Evolutionary conservation across 2,113 vertebrate species (phyloP).

Genomic region (Coreoperca whiteheadi): DNA sequence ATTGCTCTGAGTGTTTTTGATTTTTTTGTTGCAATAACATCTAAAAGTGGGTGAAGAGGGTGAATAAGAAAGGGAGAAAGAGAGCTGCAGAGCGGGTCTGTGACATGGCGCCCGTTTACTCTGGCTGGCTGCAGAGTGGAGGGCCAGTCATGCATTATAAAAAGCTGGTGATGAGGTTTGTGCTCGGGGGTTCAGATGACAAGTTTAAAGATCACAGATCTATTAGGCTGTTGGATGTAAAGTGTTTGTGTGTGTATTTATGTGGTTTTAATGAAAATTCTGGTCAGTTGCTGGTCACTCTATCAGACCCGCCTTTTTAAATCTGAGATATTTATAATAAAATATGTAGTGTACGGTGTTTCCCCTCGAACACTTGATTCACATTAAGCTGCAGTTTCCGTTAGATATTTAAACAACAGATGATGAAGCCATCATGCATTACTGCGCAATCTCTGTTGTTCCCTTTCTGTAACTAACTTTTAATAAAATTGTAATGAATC

Average conservation of each 20-base stretch:
- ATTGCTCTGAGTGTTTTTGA: conserved; percentile 9
- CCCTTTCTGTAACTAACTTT: background rate
- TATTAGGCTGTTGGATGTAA: conserved; percentile 55
- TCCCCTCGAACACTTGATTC: background rate
- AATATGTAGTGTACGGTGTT: background rate
- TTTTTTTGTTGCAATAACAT: conserved; percentile 31
- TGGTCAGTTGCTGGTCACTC: conserved; percentile 7
- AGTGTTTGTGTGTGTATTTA: conserved; percentile 20
- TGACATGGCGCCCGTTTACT: conserved; percentile 66
- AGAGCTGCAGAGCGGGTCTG: conserved; percentile 27
- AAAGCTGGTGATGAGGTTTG: conserved; percentile 68
- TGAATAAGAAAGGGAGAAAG: conserved; percentile 9
- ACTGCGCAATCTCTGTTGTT: background rate
- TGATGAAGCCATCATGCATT: background rate
- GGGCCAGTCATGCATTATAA: conserved; percentile 70
- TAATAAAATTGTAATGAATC: conserved; percentile 2
- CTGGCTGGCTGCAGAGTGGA: conserved; percentile 52
- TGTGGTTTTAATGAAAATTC: conserved; percentile 31
- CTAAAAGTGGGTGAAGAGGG: conserved; percentile 12
- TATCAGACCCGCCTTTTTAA: background rate
- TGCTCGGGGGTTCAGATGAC: conserved; percentile 52
- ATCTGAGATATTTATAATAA: background rate
- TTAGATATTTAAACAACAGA: conserved; percentile 30
- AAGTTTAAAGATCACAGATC: conserved; percentile 69
- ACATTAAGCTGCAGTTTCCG: background rate